Evolutionary conservation across 1,140 invertebrate genomes (phyloP).

Genomic region (Cydia amplana): DNA sequence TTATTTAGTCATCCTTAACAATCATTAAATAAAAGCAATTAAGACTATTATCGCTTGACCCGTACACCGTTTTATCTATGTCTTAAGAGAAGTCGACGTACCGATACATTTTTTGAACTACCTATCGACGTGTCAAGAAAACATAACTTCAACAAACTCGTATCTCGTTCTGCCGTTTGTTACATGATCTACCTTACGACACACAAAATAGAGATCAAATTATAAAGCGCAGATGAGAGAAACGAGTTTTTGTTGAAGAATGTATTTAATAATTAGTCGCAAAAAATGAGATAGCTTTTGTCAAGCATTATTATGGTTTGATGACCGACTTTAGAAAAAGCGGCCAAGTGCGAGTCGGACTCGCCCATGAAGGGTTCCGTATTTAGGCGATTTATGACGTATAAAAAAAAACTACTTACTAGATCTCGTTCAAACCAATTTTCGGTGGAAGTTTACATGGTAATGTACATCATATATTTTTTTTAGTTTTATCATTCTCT

Average conservation of each 20-base stretch:
- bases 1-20: background rate
- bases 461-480: too few species aligned
- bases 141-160: background rate
- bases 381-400: too few species aligned
- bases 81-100: background rate
- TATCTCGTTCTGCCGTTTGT: background rate
- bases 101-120: constrained; percentile 1
- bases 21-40: background rate
- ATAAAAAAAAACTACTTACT: too few species aligned
- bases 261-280: background rate
- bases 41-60: background rate
- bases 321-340: background rate
- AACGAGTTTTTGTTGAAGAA: background rate
- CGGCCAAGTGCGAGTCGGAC: too few species aligned
- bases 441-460: too few species aligned
- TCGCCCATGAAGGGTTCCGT: too few species aligned
- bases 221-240: background rate
- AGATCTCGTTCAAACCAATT: too few species aligned
- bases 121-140: background rate
- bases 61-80: background rate
- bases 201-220: background rate
- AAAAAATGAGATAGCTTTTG: constrained; percentile 3
- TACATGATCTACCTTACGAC: background rate
- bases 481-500: too few species aligned
- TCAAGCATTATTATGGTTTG: constrained; percentile 7